Base-by-base conservation (phyloP, 2,888 invertebrate genomes). In the Arctia plantaginis region DNA sequence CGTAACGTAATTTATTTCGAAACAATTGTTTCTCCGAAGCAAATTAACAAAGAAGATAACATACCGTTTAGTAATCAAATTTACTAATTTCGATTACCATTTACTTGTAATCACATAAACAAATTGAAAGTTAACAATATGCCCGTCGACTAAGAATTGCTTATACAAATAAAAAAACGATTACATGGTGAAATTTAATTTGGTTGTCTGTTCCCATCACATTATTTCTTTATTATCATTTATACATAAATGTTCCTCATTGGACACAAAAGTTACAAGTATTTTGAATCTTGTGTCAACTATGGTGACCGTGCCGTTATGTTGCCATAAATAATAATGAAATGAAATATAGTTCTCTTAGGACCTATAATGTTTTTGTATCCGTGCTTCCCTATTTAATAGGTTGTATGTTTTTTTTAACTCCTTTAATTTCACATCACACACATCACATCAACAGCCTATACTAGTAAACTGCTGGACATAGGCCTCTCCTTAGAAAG, bases 1-100 rank as follows among this genome's bases (percentile, higher is more conserved):
- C 65, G 23, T 51, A n/a, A 51, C n/a, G 51, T n/a, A 55, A 33
- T 35, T 18, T 30, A 35, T 59, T 66, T 62, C 62, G 30, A 77
- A 74, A 73, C 69, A 75, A 75, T 71, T 1, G 47, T 13, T 79
- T 76, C 81, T 30, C 8, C 18, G 70, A 74, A 79, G 62, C 66
- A 69, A 75, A 69, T 66, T 71, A 47, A 64, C 51, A 59, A 65
- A 66, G 30, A 70, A 62, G 15, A 79, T 74, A 73, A 51, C 51
- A 73, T 51, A 8, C 59, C 8, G n/a, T 71, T 39, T 68, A 59
- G 67, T 75, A 64, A 75, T 69, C n/a, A 62, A 76, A 75, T 27
- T 51, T 23, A 51, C 67, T 27, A 30, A 18, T 70, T 23, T 62
- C 51, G 7, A 70, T 65, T 65, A 68, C 65, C 20, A 51, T 67